Evolutionary conservation across 2,797 vertebrate genomes (phyloP).

Genomic region (Pangasius krempfi): DNA sequence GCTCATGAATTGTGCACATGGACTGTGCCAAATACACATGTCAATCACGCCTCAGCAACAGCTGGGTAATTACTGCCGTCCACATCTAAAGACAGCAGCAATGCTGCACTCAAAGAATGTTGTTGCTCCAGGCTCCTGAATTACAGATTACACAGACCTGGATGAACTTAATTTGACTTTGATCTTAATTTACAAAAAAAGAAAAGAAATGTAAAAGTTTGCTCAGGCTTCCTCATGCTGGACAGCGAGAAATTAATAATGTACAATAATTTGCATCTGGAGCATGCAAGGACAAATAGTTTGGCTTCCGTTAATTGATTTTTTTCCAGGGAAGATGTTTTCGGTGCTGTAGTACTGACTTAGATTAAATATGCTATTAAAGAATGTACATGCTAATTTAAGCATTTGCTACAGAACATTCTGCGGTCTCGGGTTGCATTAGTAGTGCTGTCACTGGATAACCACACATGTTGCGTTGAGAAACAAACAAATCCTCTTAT

Average conservation of each 20-base stretch:
- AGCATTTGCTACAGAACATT: slow-evolving; percentile 20
- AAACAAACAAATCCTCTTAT: slow-evolving; percentile 19
- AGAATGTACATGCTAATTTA: slow-evolving; percentile 36
- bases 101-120: slow-evolving; percentile 62
- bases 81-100: slow-evolving; percentile 62
- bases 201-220: slow-evolving; percentile 62
- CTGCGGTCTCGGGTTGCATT: slow-evolving; percentile 28
- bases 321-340: slow-evolving; percentile 7
- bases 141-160: slow-evolving; percentile 72
- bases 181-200: slow-evolving; percentile 64
- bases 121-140: slow-evolving; percentile 66
- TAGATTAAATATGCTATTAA: slow-evolving; percentile 36
- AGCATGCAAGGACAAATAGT: slow-evolving; percentile 43
- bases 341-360: not conserved
- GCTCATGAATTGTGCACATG: slow-evolving; percentile 71
- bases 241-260: slow-evolving; percentile 44
- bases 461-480: not conserved
- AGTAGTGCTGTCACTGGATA: slow-evolving; percentile 2
- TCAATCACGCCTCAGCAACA: slow-evolving; percentile 69
- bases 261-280: slow-evolving; percentile 26
- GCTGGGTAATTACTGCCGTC: slow-evolving; percentile 67
- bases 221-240: slow-evolving; percentile 36
- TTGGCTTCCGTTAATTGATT: slow-evolving; percentile 30
- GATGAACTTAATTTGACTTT: slow-evolving; percentile 71
- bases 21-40: slow-evolving; percentile 66